Base-by-base conservation (phyloP, 2,888 invertebrate genomes). In the Tiliacea aurago region DNA sequence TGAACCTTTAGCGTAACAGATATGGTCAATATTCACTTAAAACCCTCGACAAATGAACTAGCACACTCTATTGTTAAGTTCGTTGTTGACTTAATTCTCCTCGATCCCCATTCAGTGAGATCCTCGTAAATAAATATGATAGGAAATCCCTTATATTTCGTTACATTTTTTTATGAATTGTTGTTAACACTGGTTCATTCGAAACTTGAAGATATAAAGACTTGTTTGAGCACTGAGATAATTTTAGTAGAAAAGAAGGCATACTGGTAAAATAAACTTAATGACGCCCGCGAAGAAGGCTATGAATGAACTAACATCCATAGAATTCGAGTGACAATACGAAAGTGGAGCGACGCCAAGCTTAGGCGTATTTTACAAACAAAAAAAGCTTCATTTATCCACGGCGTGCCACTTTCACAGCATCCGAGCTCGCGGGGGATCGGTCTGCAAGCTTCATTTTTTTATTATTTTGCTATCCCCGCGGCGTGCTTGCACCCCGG, bases 361-460 rank as follows among this genome's bases (percentile, higher is more conserved):
- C 95, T 95, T 94, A 95, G 94, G 93, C 94, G 92, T 94, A 95
- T 94, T 94, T 91, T 91, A 92, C 94, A 95, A 94, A 95, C 94
- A 96, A 95, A 95, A n/a, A 95, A 95, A 94, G 92, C 92, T 95
- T 95, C 95, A 96, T 96, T 96, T 95, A 95, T 95, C 94, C 95
- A 93, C 94, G 91, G 94, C 93, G 96, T 95, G 95, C 95, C 95
- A 95, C 95, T 96, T 95, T 95, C 96, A 95, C 94, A 93, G 95
- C 94, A 94, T 95, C 95, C 95, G 95, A 88, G 95, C 95, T 94
- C 91, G 95, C 94, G 94, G 95, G 94, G 91, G 93, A 93, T 93
- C 91, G 92, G 89, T 89, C 88, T 88, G 93, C 91, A 90, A 91
- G 92, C 90, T 92, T 93, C 92, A 93, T 93, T 95, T 95, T 95